Base-by-base conservation (phyloP, 2,888 invertebrate genomes). In the Gisinianus flammeolus region DNA sequence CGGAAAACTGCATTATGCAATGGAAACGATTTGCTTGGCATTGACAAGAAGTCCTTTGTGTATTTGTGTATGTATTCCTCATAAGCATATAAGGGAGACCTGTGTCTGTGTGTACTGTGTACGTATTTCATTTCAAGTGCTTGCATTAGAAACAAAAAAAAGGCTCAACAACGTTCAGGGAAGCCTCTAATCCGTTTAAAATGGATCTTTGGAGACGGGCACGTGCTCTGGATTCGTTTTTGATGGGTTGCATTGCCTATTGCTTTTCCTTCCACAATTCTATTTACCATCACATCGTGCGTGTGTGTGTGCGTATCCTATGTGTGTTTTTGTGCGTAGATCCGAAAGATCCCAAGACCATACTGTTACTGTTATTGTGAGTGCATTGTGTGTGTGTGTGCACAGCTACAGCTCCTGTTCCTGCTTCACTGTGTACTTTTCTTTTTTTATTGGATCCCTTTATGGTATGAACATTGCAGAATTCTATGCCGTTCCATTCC, bases 101-200 rank as follows among this genome's bases (percentile, higher is more conserved):
- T 19, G 2, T 66, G 66, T 66, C 4, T 28, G 16, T 30, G 28
- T 66, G 1, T 24, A 30, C 12, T 30, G 31, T 28, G 30, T 62
- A 62, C 24, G 28, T 2, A 8, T 62, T 1, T 26, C 28, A 62
- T 62, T 54, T 71, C 33, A 73, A 73, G 73, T 58, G 62, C 73
- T 73, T 73, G 73, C 54, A 67, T 67, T 75, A 67, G 66, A 33
- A 75, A 77, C 52, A 77, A 66, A 68, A 72, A 77, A 72, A 77
- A 62, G 67, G 71, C 72, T 72, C 67, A 66, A 71, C 70, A 22
- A 62, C 22, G 73, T 72, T 72, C 71, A 58, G 62, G 62, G 73
- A 58, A 66, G 75, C 66, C 78, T 69, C 64, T 79, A 79, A 79
- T 79, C 79, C 79, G 71, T 79, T 79, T 79, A 76, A 79, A 79